Base-by-base conservation (phyloP, 2,797 vertebrate genomes). In the Gephyroberyx darwinii region DNA sequence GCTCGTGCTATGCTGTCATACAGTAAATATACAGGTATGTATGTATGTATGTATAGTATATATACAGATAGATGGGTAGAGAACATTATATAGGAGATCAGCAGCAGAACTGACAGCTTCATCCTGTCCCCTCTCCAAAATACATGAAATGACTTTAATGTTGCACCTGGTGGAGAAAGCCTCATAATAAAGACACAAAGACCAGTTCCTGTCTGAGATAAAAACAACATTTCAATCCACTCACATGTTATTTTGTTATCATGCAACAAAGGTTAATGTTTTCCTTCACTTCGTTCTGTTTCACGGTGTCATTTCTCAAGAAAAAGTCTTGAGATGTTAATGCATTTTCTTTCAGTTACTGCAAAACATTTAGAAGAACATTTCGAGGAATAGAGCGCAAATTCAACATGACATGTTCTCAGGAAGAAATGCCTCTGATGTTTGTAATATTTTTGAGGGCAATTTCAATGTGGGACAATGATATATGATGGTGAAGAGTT, bases 81-180 rank as follows among this genome's bases (percentile, higher is more conserved):
- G 78, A 3, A 69, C 69, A 78, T 72, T 70, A 51, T 65, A 69
- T 69, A 73, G 56, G 67, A 66, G 62, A 69, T 70, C 14, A 48
- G 20, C 57, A 33, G 45, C 30, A 2, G 58, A 45, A 45, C 31
- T 12, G 9, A 52, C 33, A 65, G 45, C 33, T 41, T 74, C 58
- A 14, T 16, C 43, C 14, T 45, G 60, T 74, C 35, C 41, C 35
- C 41, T 13, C 56, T 51, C 8, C n/a, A 43, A 82, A 66, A 33
- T 12, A 65, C 51, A 57, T 8, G 56, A 41, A 35, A 9, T 12
- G 35, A 57, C 51, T 70, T 58, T 54, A 43, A 65, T 50, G 39
- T 57, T 10, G 26, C 30, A 41, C 70, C 17, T 20, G 5, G 41
- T 41, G 50, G 17, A 35, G 16, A n/a, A 22, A 54, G 10, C 31